Percentiles rank a stretch among this genome's conserved stretches.
These are phyloP conservation scores for Deilephila porcellus DNA, from an alignment of 2,888 invertebrate genomes.

Conservation along the genomic window DNA sequence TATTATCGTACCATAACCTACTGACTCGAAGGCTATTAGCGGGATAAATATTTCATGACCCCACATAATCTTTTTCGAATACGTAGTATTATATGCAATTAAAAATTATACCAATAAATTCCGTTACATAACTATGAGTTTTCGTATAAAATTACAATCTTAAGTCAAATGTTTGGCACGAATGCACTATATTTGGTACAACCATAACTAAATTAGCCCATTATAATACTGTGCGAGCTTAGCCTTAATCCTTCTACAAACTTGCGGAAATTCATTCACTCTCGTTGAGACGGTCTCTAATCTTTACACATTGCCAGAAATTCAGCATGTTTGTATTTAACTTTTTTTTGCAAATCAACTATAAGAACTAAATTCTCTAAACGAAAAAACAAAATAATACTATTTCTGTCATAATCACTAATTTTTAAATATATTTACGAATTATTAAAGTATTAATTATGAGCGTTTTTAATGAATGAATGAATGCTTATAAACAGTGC, in stretches of 20 bases:
- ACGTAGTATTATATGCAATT: neutral
- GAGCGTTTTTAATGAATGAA: too few relatives aligned
- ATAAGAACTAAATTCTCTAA: too few relatives aligned
- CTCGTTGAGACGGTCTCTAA: neutral
- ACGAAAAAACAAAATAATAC: too few relatives aligned
- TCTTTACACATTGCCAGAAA: neutral
- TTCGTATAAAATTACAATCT: neutral
- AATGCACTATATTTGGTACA: conserved; percentile 6
- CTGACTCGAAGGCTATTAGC: too few relatives aligned
- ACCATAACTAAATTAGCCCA: conserved; percentile 6
- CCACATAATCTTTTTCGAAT: too few relatives aligned
- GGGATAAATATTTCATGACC: too few relatives aligned
- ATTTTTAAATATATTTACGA: too few relatives aligned
- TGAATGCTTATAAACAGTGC: too few relatives aligned
- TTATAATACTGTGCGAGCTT: neutral
- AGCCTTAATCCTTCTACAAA: neutral
- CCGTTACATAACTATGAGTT: neutral
- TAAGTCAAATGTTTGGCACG: neutral
- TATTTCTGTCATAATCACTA: too few relatives aligned
- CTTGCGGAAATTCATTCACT: neutral
- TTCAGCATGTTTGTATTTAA: neutral
- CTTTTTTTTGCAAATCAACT: too few relatives aligned
- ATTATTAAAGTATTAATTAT: too few relatives aligned
- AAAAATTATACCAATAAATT: neutral
- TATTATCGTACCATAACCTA: too few relatives aligned